Conservation (phyloP, 2,113 vertebrate genomes). For the Eublepharis macularius region DNA sequence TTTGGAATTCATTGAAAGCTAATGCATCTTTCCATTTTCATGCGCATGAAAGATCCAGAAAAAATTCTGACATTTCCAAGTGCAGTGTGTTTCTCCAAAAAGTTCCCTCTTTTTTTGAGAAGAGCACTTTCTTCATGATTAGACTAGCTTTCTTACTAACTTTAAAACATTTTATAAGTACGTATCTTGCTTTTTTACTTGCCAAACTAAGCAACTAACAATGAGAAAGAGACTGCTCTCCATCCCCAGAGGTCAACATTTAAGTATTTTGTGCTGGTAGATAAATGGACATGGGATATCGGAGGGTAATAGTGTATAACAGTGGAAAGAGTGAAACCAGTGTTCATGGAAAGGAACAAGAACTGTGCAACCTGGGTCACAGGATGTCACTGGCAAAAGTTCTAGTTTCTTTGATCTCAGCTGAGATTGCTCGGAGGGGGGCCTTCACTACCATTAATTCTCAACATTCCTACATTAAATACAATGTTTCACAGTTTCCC, state of each 20-base stretch:
- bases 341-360: not conserved
- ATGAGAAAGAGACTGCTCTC: not conserved
- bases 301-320: not conserved
- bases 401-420: not conserved
- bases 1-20: not conserved
- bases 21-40: not conserved
- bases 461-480: not conserved
- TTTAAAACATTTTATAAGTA: not conserved
- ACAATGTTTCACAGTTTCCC: not conserved
- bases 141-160: not conserved
- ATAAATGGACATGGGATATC: not conserved
- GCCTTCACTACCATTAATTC: not conserved
- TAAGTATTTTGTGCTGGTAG: not conserved
- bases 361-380: not conserved
- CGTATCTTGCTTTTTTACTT: too few relatives aligned
- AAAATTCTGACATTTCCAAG: not conserved
- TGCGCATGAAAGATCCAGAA: not conserved
- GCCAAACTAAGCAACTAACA: not conserved
- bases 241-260: not conserved
- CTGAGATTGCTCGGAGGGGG: not conserved
- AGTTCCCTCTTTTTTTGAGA: not conserved
- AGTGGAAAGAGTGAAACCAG: not conserved
- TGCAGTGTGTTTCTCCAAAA: not conserved
- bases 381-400: not conserved
- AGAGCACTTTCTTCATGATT: not conserved